phyloP scores from a whole-genome alignment of 2,113 vertebrate genomes.

The Typhlomys cinereus region DNA sequence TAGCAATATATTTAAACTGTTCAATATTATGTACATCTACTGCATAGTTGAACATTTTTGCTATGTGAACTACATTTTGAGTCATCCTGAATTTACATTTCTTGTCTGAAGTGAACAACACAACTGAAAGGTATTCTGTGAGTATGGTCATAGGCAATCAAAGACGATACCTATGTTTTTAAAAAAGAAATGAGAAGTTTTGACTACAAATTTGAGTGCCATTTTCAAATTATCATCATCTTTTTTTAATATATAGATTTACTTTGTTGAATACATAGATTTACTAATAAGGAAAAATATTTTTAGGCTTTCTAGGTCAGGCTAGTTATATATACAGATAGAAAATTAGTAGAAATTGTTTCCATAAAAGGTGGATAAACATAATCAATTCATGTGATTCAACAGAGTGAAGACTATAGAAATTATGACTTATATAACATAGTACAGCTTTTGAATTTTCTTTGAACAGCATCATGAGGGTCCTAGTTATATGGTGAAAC shows the following conservation, averaged over 20 bases:
- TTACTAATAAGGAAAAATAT: constrained; percentile 3
- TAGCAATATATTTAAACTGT: not conserved
- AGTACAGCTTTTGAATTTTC: not conserved
- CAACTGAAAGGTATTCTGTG: not conserved
- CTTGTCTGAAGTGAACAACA: constrained; percentile 14
- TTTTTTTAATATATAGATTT: not conserved
- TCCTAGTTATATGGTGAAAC: constrained; percentile 19
- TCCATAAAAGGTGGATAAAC: not conserved
- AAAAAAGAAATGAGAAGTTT: not conserved
- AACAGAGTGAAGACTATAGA: not conserved
- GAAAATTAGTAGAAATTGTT: not conserved
- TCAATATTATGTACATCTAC: not conserved
- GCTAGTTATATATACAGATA: not conserved
- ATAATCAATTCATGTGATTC: not conserved
- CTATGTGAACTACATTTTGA: not conserved
- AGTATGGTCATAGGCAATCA: not conserved
- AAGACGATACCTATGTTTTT: not conserved
- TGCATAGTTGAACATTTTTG: not conserved
- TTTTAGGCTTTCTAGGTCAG: not conserved
- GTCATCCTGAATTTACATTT: not conserved
- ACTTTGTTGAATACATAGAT: not conserved
- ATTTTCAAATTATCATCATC: not conserved
- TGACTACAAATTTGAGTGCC: not conserved
- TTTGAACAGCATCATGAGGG: not conserved
- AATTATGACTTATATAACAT: constrained; percentile 2